Conservation (phyloP, 2,797 vertebrate species). For the Glossophaga mutica region DNA sequence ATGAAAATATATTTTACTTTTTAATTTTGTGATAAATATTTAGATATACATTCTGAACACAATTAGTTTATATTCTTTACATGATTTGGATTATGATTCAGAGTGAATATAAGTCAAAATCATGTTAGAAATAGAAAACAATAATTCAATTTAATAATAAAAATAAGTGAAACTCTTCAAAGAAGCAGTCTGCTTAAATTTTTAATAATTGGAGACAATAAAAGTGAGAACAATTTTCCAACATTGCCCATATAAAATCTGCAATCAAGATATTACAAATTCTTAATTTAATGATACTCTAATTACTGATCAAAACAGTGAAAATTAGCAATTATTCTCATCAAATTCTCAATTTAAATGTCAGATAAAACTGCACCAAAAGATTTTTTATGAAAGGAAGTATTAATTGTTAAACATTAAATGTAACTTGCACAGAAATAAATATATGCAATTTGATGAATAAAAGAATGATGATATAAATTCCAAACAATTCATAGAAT, state of each 20-base stretch:
- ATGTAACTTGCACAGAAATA: background rate
- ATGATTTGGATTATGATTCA: background rate
- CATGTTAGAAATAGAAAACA: background rate
- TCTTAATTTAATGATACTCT: background rate
- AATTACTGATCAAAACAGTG: background rate
- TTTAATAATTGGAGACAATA: background rate
- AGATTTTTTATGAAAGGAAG: background rate
- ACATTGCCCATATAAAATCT: background rate
- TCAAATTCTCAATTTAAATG: background rate
- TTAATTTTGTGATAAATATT: background rate
- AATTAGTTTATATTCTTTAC: background rate
- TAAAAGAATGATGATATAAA: background rate
- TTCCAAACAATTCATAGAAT: background rate
- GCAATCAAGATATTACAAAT: background rate
- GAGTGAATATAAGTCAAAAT: background rate
- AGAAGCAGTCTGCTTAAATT: background rate
- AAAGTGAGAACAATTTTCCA: background rate
- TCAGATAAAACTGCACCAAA: background rate
- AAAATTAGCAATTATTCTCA: background rate
- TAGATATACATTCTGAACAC: background rate
- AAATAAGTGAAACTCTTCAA: background rate
- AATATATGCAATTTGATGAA: background rate
- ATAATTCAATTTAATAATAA: background rate
- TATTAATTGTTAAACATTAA: background rate
- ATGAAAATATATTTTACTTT: background rate